A percentile compares a stretch with the other conserved stretches of the same genome.
Evolutionary conservation across 2,888 invertebrate species (phyloP).

Genomic region (Chymomyza fuscimana): DNA sequence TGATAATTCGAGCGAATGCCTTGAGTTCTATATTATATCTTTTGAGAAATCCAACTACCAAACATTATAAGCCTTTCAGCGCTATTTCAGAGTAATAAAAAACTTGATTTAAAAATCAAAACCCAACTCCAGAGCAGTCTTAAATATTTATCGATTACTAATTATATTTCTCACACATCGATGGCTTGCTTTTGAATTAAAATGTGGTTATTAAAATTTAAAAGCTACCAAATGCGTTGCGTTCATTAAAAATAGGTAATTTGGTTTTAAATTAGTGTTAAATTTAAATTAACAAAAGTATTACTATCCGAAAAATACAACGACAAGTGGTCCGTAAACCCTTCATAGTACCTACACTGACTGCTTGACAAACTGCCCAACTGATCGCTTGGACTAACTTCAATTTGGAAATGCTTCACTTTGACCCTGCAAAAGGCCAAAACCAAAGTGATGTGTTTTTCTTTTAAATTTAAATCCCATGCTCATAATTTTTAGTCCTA

Average conservation of each 20-base stretch:
- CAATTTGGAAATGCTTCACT: conserved; percentile 39
- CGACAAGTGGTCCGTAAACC: background rate
- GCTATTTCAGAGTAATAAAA: too few species aligned
- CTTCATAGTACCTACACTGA: background rate
- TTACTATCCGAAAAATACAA: background rate
- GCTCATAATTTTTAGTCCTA: conserved; percentile 21
- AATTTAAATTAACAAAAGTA: background rate
- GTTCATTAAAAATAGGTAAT: background rate
- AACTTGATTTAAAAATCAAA: too few species aligned
- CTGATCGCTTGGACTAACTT: background rate
- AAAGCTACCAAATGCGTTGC: too few species aligned
- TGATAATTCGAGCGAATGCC: too few species aligned
- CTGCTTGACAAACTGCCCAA: background rate
- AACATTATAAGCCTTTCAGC: too few species aligned
- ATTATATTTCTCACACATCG: too few species aligned
- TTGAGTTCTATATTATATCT: too few species aligned
- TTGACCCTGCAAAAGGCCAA: conserved; percentile 12
- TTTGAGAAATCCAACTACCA: too few species aligned
- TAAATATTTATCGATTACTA: too few species aligned
- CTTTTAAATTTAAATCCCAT: conserved; percentile 55
- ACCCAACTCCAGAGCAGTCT: too few species aligned
- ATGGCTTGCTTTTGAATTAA: too few species aligned
- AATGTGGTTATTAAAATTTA: too few species aligned
- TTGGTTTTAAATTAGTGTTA: background rate
- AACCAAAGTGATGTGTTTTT: conserved; percentile 44